These are phyloP conservation scores for Hylaeus volcanicus DNA, from an alignment of 1,140 invertebrate species.

Conservation along the genomic window DNA sequence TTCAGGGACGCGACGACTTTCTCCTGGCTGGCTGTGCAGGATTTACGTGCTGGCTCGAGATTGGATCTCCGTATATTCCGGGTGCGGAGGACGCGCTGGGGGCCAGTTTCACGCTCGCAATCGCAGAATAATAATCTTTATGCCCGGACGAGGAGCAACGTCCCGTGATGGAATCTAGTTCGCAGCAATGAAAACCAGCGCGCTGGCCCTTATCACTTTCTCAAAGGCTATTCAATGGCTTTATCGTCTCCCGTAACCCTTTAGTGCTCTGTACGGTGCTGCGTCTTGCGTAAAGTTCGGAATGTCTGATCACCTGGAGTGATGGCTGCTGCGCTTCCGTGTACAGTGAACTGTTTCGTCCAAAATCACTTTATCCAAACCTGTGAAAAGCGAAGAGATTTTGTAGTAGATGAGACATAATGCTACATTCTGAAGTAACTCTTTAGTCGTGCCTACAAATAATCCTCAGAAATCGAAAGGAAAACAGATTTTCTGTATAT, in stretches of 20 bases:
- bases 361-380: too few relatives aligned
- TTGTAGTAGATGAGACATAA: too few relatives aligned
- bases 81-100: background rate
- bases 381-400: too few relatives aligned
- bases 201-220: background rate
- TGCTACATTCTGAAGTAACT: too few relatives aligned
- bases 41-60: slow-evolving; percentile 59
- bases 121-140: slow-evolving; percentile 51
- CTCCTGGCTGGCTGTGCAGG: slow-evolving; percentile 20
- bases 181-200: background rate
- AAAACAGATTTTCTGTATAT: too few relatives aligned
- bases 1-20: slow-evolving; percentile 30
- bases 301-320: background rate
- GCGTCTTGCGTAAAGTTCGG: background rate
- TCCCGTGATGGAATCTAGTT: slow-evolving; percentile 24
- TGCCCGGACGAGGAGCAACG: slow-evolving; percentile 24
- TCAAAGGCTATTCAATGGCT: slow-evolving; percentile 6
- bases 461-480: too few relatives aligned
- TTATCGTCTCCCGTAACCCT: slow-evolving; percentile 2
- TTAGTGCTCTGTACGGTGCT: background rate
- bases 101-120: slow-evolving; percentile 50
- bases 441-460: too few relatives aligned
- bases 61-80: slow-evolving; percentile 56
- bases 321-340: background rate
- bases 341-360: background rate